Evolutionary conservation across 2,797 vertebrate species (phyloP).

Genomic region (Orientallactaga sibirica): DNA sequence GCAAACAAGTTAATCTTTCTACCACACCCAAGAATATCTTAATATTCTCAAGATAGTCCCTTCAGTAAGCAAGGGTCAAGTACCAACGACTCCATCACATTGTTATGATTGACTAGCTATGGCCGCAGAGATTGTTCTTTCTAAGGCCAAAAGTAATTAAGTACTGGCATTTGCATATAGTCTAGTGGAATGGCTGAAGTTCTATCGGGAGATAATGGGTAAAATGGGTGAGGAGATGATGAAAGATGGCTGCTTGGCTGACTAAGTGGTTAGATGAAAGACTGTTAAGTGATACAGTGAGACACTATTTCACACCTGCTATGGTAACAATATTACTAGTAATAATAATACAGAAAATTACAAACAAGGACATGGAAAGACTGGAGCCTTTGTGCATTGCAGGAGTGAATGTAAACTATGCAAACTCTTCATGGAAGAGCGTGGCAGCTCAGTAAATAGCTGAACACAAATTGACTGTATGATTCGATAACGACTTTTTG

Average conservation of each 20-base stretch:
- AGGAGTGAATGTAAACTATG: background rate
- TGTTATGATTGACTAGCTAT: constrained; percentile 11
- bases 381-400: background rate
- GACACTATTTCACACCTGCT: background rate
- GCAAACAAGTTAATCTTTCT: background rate
- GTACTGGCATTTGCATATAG: background rate
- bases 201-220: background rate
- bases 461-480: background rate
- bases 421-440: background rate
- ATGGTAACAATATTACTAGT: background rate
- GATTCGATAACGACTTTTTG: background rate
- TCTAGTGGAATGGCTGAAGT: background rate
- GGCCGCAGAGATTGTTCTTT: background rate
- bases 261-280: background rate
- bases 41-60: background rate
- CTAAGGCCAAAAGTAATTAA: constrained; percentile 4
- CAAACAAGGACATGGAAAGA: background rate
- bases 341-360: background rate
- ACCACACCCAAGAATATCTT: constrained; percentile 21
- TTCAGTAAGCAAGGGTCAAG: background rate
- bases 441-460: background rate
- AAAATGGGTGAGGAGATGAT: background rate
- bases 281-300: background rate
- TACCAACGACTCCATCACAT: background rate
- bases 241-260: background rate